Percentiles rank a stretch among this genome's conserved stretches.
Conservation (phyloP, 2,797 vertebrate species). For the Threskiornis aethiopicus region DNA sequence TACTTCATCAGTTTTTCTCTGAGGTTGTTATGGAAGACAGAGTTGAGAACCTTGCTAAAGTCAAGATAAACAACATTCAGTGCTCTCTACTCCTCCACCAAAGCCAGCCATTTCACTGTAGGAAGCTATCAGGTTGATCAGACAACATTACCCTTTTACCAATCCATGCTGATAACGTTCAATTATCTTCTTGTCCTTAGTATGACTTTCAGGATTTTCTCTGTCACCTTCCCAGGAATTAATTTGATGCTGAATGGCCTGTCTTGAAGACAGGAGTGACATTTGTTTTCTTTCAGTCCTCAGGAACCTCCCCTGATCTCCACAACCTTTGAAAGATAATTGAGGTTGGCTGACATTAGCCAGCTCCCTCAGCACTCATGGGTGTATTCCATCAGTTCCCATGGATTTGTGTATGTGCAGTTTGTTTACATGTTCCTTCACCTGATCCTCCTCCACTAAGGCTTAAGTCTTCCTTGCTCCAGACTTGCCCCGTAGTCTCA, state of each 20-base stretch:
- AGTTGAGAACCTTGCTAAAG: neutral
- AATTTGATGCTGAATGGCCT: neutral
- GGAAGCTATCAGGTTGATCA: neutral
- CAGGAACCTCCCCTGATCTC: neutral
- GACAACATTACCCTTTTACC: neutral
- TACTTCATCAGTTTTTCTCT: neutral
- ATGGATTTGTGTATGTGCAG: neutral
- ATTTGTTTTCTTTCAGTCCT: neutral
- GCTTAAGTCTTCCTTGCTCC: neutral
- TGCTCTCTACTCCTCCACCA: neutral
- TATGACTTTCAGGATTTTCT: neutral
- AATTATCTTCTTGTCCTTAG: neutral
- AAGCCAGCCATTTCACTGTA: neutral
- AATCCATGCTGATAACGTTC: neutral
- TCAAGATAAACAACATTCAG: neutral
- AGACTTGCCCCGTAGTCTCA: neutral
- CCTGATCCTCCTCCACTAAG: neutral
- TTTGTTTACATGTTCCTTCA: neutral
- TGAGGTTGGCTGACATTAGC: neutral
- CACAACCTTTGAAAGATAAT: neutral
- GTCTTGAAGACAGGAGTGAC: neutral
- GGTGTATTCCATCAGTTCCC: neutral
- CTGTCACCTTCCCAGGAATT: neutral
- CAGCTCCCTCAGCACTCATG: neutral
- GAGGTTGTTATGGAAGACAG: neutral